phyloP scores from a whole-genome alignment of 1,140 invertebrate species.

The Uloborus diversus region DNA sequence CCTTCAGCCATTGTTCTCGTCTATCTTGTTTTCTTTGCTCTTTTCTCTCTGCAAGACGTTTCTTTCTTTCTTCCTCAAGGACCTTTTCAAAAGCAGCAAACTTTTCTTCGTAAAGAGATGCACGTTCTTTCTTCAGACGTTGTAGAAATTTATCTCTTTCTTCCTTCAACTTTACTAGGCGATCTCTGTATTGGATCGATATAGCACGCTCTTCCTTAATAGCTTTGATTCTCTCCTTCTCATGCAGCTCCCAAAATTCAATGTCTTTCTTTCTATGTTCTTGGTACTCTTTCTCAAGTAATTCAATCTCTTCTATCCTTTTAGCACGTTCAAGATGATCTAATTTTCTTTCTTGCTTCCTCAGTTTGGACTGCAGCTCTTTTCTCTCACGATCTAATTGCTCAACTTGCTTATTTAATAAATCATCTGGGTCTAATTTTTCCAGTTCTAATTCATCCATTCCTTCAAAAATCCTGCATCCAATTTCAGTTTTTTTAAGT shows the following conservation, averaged over 20 bases:
- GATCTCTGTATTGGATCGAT: conserved; percentile 81
- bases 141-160: conserved; percentile 84
- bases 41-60: conserved; percentile 76
- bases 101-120: conserved; percentile 68
- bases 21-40: conserved; percentile 79
- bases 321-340: conserved; percentile 90
- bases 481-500: conserved; percentile 61
- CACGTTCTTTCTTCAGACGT: conserved; percentile 68
- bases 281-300: conserved; percentile 84
- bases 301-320: conserved; percentile 90
- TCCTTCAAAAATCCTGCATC: conserved; percentile 58
- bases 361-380: conserved; percentile 51
- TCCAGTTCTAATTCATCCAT: conserved; percentile 61
- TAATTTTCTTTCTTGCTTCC: conserved; percentile 57
- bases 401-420: conserved; percentile 57
- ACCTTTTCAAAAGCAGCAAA: conserved; percentile 76
- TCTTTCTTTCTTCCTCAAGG: conserved; percentile 78
- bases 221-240: conserved; percentile 77
- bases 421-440: conserved; percentile 56
- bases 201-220: conserved; percentile 85
- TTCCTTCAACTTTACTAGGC: conserved; percentile 80
- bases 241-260: conserved; percentile 92
- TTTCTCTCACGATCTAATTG: conserved; percentile 57
- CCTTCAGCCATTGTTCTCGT: conserved; percentile 69
- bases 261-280: conserved; percentile 79